These are phyloP conservation scores for Xylota sylvarum DNA, from an alignment of 2,888 invertebrate genomes.

Conservation along the genomic window DNA sequence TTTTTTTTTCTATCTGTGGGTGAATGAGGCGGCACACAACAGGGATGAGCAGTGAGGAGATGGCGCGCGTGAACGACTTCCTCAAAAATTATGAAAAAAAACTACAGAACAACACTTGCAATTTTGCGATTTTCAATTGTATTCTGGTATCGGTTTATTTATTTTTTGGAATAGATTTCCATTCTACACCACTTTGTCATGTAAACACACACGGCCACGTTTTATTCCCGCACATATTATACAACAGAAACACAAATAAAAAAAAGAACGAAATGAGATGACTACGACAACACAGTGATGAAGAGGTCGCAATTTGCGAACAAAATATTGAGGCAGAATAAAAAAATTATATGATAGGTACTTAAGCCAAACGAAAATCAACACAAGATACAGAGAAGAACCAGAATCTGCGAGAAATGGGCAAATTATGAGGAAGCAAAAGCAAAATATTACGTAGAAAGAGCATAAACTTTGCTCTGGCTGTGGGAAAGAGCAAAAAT, in stretches of 20 bases:
- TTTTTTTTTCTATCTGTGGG: conserved; percentile 36
- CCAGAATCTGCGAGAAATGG: conserved; percentile 53
- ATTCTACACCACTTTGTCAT: conserved; percentile 27
- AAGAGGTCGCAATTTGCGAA: conserved; percentile 57
- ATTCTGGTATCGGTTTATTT: conserved; percentile 9
- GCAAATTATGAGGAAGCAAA: conserved; percentile 46
- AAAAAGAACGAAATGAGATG: conserved; percentile 31
- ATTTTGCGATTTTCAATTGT: conserved; percentile 27
- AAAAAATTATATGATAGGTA: conserved; percentile 16
- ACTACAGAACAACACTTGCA: conserved; percentile 7
- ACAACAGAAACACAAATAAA: conserved; percentile 35
- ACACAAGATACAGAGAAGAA: conserved; percentile 46
- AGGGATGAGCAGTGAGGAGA: conserved; percentile 44
- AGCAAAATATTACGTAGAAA: conserved; percentile 53
- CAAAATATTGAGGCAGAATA: conserved; percentile 33
- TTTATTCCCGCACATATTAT: conserved; percentile 56
- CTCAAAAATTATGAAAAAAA: conserved; percentile 15
- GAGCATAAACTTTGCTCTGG: conserved; percentile 28
- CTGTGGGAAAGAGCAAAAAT: conserved; percentile 28
- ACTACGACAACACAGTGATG: conserved; percentile 46
- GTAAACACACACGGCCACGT: conserved; percentile 63
- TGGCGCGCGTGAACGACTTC: conserved; percentile 44
- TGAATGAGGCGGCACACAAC: conserved; percentile 43
- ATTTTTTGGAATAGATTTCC: conserved; percentile 18
- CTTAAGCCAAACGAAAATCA: conserved; percentile 47